phyloP scores from a whole-genome alignment of 2,888 invertebrate genomes.

The Boloria euphrosyne region DNA sequence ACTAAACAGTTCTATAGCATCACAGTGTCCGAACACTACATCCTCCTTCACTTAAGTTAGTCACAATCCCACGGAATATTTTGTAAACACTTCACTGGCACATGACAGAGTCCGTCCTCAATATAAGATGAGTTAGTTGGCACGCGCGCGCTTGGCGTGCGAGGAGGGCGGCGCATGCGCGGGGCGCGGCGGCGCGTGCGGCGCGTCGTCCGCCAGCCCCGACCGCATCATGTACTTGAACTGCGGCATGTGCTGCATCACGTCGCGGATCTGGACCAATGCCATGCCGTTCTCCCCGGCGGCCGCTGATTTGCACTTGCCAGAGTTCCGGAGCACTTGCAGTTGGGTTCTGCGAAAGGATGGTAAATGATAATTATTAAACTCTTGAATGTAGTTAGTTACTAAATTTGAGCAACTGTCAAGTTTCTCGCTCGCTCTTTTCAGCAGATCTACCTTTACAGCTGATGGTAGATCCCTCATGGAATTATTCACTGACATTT shows the following conservation, averaged over 20 bases:
- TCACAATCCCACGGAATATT: no score
- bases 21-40: no score
- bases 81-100: no score
- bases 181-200: constrained; percentile 46
- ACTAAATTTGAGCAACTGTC: no score
- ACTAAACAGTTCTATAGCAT: no score
- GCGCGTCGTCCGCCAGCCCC: constrained; percentile 59
- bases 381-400: no score
- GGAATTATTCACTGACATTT: background rate
- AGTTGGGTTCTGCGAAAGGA: constrained; percentile 84
- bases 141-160: constrained; percentile 63
- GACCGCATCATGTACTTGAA: constrained; percentile 91
- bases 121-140: constrained; percentile 51
- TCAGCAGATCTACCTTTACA: no score
- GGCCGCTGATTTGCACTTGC: constrained; percentile 86
- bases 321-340: constrained; percentile 88
- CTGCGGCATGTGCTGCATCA: constrained; percentile 93
- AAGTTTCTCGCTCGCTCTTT: no score
- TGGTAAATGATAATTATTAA: background rate
- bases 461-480: no score
- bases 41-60: no score
- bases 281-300: constrained; percentile 87
- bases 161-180: constrained; percentile 49
- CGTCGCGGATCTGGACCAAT: constrained; percentile 91
- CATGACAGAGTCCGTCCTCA: no score